Evolutionary conservation across 2,797 vertebrate genomes (phyloP).

Genomic region (Discoglossus pictus): DNA sequence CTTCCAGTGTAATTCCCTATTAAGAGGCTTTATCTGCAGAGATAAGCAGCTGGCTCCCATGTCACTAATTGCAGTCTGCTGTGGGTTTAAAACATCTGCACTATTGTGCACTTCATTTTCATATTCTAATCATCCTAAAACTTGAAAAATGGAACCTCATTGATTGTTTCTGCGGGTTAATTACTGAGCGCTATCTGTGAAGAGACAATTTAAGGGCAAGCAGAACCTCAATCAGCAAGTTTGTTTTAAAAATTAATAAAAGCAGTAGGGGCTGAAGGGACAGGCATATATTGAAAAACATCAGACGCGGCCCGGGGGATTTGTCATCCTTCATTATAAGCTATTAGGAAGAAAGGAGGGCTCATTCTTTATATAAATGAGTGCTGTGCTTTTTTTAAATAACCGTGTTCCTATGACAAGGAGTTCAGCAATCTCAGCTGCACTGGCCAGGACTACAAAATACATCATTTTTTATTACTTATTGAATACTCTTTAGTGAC

Average conservation of each 20-base stretch:
- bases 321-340: slow-evolving; percentile 53
- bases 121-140: slow-evolving; percentile 80
- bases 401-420: no score
- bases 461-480: no score
- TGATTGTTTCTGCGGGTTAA: slow-evolving; percentile 79
- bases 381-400: neutral
- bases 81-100: slow-evolving; percentile 83
- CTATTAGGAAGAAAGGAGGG: slow-evolving; percentile 2
- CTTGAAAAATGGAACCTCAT: slow-evolving; percentile 74
- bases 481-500: no score
- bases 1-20: slow-evolving; percentile 78
- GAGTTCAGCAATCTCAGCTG: no score
- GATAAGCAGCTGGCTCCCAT: slow-evolving; percentile 81
- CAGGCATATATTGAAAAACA: slow-evolving; percentile 53
- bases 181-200: slow-evolving; percentile 74
- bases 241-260: slow-evolving; percentile 77
- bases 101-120: slow-evolving; percentile 78
- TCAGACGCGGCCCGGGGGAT: slow-evolving; percentile 48
- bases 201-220: slow-evolving; percentile 75
- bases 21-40: slow-evolving; percentile 80
- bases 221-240: slow-evolving; percentile 75
- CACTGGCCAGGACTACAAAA: no score
- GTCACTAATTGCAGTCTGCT: slow-evolving; percentile 82
- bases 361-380: slow-evolving; percentile 22
- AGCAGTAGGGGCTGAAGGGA: slow-evolving; percentile 61